Evolutionary conservation across 2,888 invertebrate genomes (phyloP).

Genomic region (Timema cristinae): DNA sequence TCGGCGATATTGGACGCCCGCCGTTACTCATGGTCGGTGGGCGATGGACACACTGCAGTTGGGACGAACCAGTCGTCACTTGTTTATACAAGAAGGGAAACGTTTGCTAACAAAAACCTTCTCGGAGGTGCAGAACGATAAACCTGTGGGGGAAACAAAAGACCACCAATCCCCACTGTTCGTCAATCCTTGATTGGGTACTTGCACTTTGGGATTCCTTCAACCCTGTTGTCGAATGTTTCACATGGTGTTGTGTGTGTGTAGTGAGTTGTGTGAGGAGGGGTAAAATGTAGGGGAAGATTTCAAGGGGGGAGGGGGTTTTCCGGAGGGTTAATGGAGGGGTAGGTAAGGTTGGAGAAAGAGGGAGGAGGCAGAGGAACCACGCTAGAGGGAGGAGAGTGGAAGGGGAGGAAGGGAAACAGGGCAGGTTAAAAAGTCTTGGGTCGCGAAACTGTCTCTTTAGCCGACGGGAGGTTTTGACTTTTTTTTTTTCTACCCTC

Average conservation of each 20-base stretch:
- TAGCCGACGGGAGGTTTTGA: constrained; percentile 4
- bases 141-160: neutral
- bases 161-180: constrained; percentile 39
- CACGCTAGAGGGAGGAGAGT: constrained; percentile 36
- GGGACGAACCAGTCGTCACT: too few relatives aligned
- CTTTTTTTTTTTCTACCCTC: neutral
- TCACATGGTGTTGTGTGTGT: constrained; percentile 2
- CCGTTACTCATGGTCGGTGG: too few relatives aligned
- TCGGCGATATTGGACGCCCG: too few relatives aligned
- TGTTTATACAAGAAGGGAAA: too few relatives aligned
- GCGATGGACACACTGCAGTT: too few relatives aligned
- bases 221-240: constrained; percentile 42
- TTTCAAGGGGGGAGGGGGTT: constrained; percentile 17
- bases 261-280: constrained; percentile 18
- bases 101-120: too few relatives aligned
- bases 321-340: constrained; percentile 36
- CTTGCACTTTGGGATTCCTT: constrained; percentile 47
- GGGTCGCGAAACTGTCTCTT: constrained; percentile 34
- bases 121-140: too few relatives aligned
- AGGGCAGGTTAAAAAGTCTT: constrained; percentile 32
- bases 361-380: constrained; percentile 42
- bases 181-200: constrained; percentile 58
- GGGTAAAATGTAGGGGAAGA: constrained; percentile 15
- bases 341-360: constrained; percentile 44
- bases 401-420: constrained; percentile 31